Evolutionary conservation across 1,140 invertebrate genomes (phyloP).

Genomic region (Ephestia elutella): DNA sequence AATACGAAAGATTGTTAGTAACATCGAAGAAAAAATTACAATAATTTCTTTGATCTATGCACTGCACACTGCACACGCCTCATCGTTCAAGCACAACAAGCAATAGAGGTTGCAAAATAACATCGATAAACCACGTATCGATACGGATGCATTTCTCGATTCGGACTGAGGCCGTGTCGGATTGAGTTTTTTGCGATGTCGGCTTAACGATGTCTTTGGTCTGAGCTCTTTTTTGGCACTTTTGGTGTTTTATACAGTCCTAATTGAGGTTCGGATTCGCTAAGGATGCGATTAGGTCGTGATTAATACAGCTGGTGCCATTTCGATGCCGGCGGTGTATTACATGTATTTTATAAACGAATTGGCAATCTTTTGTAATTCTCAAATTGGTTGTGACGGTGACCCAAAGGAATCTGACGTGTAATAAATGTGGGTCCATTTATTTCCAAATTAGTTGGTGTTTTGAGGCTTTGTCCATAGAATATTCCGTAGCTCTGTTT

Average conservation of each 20-base stretch:
- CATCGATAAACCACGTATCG: constrained; percentile 29
- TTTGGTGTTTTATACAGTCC: constrained; percentile 51
- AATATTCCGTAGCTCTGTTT: not conserved
- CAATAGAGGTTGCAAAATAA: not conserved
- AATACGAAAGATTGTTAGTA: no score
- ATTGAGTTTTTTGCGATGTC: constrained; percentile 37
- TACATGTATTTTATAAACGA: constrained; percentile 45
- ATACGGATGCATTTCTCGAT: not conserved
- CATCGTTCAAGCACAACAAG: no score
- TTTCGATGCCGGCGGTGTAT: constrained; percentile 35
- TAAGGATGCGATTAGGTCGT: constrained; percentile 64
- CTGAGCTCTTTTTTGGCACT: constrained; percentile 44
- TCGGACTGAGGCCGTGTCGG: constrained; percentile 29
- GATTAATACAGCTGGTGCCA: constrained; percentile 52
- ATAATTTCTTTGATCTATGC: no score
- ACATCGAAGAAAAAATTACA: no score
- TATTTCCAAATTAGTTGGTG: constrained; percentile 4
- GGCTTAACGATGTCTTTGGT: constrained; percentile 44
- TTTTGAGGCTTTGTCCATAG: not conserved
- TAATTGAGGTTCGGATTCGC: constrained; percentile 64
- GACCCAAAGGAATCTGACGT: constrained; percentile 33
- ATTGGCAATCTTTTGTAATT: constrained; percentile 40
- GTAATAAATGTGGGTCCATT: constrained; percentile 14
- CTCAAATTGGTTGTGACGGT: constrained; percentile 42
- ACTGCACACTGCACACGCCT: no score